A percentile compares a stretch with the other conserved stretches of the same genome.
phyloP scores from a whole-genome alignment of 2,888 invertebrate species.

The Aleiodes testaceus region DNA sequence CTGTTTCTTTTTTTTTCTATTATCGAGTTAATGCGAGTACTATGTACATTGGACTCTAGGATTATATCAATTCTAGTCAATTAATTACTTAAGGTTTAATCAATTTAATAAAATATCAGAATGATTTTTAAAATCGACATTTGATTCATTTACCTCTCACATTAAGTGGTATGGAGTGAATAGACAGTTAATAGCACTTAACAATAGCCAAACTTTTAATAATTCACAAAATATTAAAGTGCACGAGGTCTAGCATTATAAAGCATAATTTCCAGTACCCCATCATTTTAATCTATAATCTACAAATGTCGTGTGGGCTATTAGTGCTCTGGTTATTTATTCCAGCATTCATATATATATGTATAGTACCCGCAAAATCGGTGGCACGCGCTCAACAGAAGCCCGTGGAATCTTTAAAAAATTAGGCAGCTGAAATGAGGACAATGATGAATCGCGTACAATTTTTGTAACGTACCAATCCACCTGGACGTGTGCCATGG shows the following conservation, averaged over 20 bases:
- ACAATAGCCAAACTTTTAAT: neutral
- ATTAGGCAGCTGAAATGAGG: constrained; percentile 66
- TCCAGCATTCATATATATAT: neutral
- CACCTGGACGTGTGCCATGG: constrained; percentile 67
- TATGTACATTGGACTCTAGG: constrained; percentile 60
- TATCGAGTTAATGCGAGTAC: constrained; percentile 50
- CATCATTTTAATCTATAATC: neutral
- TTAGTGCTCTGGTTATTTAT: too few relatives aligned
- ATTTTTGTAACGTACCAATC: constrained; percentile 64
- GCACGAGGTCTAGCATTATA: neutral
- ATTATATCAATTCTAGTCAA: constrained; percentile 65
- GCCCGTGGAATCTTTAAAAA: constrained; percentile 55
- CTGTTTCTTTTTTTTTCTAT: constrained; percentile 17
- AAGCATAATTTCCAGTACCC: constrained; percentile 5
- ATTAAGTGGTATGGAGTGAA: neutral
- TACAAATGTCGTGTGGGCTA: too few relatives aligned
- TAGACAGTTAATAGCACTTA: neutral
- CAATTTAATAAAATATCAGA: constrained; percentile 36
- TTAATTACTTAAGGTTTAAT: constrained; percentile 57
- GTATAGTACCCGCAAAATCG: constrained; percentile 49
- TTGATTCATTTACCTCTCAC: neutral
- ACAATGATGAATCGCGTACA: constrained; percentile 50
- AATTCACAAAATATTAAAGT: neutral
- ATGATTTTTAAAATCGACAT: constrained; percentile 2
- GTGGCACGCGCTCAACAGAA: constrained; percentile 46